These are phyloP conservation scores for Trididemnum clinides DNA, from an alignment of 23 tunicate species.

Conservation along the genomic window DNA sequence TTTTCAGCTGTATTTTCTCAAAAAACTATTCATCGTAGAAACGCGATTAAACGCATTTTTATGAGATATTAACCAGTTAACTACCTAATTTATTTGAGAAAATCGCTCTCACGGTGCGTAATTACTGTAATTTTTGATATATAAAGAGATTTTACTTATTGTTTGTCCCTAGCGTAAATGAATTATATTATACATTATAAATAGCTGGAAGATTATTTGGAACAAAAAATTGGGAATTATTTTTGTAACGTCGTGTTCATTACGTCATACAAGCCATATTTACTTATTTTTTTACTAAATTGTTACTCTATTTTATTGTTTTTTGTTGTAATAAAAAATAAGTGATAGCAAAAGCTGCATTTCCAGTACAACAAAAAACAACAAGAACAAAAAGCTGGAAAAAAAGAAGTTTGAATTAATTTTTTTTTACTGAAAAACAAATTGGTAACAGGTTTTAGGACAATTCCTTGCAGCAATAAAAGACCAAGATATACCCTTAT, in stretches of 20 bases:
- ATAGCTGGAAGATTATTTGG: background rate
- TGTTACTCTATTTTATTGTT: background rate
- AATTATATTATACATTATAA: background rate
- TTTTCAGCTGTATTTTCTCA: too few species aligned
- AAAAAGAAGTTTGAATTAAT: too few species aligned
- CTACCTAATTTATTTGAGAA: background rate
- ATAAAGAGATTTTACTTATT: background rate
- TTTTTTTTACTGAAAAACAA: too few species aligned
- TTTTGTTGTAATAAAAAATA: background rate
- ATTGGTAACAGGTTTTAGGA: too few species aligned
- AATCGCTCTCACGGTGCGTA: background rate
- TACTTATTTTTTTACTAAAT: background rate
- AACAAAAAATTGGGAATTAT: background rate
- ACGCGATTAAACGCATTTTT: too few species aligned
- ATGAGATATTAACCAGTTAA: background rate
- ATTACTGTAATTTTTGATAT: background rate
- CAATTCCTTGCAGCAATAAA: too few species aligned
- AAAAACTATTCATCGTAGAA: too few species aligned
- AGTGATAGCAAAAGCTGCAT: background rate
- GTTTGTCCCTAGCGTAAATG: background rate
- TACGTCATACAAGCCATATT: background rate
- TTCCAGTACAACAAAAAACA: background rate
- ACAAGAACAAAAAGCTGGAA: too few species aligned
- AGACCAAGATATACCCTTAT: too few species aligned
- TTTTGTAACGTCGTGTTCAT: background rate